phyloP scores from a whole-genome alignment of 2,797 vertebrate species.

The Synaphobranchus kaupii region DNA sequence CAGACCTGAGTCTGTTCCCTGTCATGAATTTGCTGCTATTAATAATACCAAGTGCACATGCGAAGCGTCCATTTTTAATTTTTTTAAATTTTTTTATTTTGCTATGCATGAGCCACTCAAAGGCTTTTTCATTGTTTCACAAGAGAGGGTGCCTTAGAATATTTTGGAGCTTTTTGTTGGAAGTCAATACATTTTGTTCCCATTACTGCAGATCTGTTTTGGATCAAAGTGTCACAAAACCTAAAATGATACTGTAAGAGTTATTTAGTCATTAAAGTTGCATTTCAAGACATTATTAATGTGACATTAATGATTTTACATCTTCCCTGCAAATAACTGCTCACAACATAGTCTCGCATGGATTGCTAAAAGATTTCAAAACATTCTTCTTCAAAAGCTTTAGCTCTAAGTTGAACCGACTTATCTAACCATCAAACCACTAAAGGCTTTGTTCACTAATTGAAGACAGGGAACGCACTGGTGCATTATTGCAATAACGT shows the following conservation, averaged over 20 bases:
- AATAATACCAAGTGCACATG: conserved; percentile 65
- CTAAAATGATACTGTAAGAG: neutral
- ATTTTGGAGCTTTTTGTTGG: neutral
- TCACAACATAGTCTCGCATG: neutral
- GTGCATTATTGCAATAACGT: neutral
- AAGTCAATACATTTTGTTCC: neutral
- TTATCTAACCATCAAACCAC: neutral
- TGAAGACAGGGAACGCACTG: neutral
- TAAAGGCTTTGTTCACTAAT: neutral
- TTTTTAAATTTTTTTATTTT: conserved; percentile 43
- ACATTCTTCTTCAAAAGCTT: neutral
- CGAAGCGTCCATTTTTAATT: conserved; percentile 66
- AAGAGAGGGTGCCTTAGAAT: neutral
- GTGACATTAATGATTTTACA: neutral
- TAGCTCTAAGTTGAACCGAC: neutral
- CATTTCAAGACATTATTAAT: neutral
- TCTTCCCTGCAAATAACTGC: neutral
- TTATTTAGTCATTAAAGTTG: neutral
- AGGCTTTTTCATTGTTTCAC: neutral
- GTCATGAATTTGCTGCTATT: conserved; percentile 77
- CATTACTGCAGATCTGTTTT: neutral
- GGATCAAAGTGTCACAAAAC: neutral
- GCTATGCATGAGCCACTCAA: neutral
- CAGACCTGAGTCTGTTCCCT: conserved; percentile 76
- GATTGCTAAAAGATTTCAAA: neutral